Conservation (phyloP, 2,888 invertebrate genomes). For the Stenurella melanura region DNA sequence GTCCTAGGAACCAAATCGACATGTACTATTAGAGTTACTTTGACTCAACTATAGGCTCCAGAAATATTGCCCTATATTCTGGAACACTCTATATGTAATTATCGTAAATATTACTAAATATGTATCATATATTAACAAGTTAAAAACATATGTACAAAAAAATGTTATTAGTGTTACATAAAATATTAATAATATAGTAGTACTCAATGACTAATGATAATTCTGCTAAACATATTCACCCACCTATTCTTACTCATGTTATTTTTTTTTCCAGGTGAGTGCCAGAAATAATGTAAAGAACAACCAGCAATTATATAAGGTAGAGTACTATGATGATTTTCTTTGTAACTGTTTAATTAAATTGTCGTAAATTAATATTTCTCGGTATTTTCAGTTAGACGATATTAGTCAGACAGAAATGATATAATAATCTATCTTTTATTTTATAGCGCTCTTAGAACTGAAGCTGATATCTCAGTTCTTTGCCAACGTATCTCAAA, state of each 20-base stretch:
- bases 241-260: slow-evolving; percentile 11
- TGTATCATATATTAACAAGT: too few species aligned
- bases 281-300: background rate
- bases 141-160: too few species aligned
- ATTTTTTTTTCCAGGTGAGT: slow-evolving; percentile 36
- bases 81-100: too few species aligned
- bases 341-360: background rate
- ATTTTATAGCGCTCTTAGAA: too few species aligned
- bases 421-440: too few species aligned
- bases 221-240: background rate
- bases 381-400: background rate
- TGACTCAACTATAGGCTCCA: too few species aligned
- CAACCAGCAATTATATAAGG: slow-evolving; percentile 13
- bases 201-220: background rate
- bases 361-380: background rate
- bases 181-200: background rate
- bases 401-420: background rate
- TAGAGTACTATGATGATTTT: background rate
- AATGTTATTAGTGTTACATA: background rate
- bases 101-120: too few species aligned
- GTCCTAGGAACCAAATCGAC: too few species aligned
- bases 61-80: too few species aligned
- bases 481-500: too few species aligned
- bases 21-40: too few species aligned
- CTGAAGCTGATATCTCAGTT: too few species aligned